Conservation (phyloP, 2,113 vertebrate genomes). For the Leucopsar rothschildi region DNA sequence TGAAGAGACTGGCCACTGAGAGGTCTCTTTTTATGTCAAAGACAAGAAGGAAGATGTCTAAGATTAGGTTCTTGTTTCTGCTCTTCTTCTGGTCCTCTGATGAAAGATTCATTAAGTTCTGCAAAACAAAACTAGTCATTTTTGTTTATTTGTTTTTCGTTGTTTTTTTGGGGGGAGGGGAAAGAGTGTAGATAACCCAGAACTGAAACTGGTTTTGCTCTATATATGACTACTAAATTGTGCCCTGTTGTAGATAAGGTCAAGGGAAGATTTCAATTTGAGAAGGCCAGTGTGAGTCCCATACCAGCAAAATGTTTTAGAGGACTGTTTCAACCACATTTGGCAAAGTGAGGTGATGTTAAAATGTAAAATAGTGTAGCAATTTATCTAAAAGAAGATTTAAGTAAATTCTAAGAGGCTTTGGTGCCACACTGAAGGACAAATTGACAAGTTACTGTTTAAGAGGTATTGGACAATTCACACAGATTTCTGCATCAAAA, state of each 20-base stretch:
- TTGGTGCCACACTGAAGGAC: not conserved
- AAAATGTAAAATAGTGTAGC: not conserved
- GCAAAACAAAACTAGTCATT: not conserved
- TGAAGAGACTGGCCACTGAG: not conserved
- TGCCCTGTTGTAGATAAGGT: not conserved
- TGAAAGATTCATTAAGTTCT: not conserved
- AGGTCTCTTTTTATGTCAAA: not conserved
- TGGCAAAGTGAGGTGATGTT: not conserved
- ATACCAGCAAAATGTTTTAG: not conserved
- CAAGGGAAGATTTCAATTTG: not conserved
- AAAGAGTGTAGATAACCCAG: not conserved
- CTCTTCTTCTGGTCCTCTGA: not conserved
- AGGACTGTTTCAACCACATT: not conserved
- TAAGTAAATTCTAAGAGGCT: not conserved
- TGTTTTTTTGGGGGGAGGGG: rapidly evolving
- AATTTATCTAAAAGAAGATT: not conserved
- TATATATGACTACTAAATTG: not conserved
- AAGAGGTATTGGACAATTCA: not conserved
- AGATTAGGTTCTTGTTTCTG: not conserved
- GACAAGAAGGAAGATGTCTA: not conserved
- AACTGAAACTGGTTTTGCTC: not conserved
- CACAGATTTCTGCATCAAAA: not conserved
- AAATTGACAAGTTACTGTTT: not conserved
- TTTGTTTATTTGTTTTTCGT: not conserved
- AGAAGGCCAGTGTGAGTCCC: not conserved